Evolutionary conservation across 2,888 invertebrate genomes (phyloP).

Genomic region (Alviniconcha strummeri): DNA sequence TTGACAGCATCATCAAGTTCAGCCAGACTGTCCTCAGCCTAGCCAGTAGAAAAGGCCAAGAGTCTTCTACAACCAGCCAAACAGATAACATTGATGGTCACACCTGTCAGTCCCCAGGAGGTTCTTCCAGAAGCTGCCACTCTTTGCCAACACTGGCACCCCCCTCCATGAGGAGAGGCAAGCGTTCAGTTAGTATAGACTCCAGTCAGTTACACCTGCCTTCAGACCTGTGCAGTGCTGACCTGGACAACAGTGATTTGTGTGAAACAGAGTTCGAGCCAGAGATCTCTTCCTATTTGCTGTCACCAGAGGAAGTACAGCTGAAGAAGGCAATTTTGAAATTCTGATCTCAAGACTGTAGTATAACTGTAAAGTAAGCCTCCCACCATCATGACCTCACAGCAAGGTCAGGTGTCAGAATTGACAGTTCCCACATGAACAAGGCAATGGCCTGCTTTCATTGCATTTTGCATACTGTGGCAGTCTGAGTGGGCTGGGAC

Average conservation of each 20-base stretch:
- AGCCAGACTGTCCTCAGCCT: slow-evolving; percentile 15
- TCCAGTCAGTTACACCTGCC: not conserved
- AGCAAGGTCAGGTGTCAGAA: not conserved
- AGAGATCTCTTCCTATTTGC: slow-evolving; percentile 17
- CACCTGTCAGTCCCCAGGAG: not conserved
- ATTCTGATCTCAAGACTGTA: too few relatives aligned
- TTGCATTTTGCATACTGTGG: not conserved
- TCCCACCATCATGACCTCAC: not conserved
- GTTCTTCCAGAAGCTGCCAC: not conserved
- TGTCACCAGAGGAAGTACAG: slow-evolving; percentile 5
- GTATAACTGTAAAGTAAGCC: not conserved
- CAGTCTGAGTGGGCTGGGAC: too few relatives aligned
- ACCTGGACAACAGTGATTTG: slow-evolving; percentile 19
- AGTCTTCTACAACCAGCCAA: too few relatives aligned
- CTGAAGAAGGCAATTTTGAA: not conserved
- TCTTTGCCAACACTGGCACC: slow-evolving; percentile 9
- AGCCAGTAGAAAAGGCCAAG: not conserved
- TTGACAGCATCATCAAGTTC: slow-evolving; percentile 27
- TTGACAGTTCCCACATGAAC: not conserved
- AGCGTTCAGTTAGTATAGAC: not conserved
- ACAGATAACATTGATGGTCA: too few relatives aligned
- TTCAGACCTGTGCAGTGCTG: not conserved
- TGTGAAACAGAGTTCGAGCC: slow-evolving; percentile 25
- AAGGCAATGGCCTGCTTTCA: not conserved
- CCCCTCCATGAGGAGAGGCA: slow-evolving; percentile 7